phyloP scores from a whole-genome alignment of 2,888 invertebrate species.

The Cryptus armator region DNA sequence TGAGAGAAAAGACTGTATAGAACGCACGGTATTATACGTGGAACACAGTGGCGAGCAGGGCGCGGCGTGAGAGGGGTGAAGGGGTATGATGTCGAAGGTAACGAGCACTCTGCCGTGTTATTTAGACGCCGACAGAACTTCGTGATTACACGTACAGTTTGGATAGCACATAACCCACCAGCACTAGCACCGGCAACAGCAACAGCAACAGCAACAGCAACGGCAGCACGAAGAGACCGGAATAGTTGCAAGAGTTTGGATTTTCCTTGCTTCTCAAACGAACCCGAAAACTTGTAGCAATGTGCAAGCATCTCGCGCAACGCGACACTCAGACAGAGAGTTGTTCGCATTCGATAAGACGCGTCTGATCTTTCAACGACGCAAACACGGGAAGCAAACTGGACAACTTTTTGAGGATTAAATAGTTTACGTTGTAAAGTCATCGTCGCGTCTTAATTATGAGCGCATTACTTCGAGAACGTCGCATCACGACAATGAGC shows the following conservation, averaged over 20 bases:
- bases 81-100: conserved; percentile 42
- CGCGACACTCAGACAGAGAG: conserved; percentile 19
- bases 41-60: neutral
- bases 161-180: conserved; percentile 18
- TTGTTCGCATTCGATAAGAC: conserved; percentile 36
- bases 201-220: neutral
- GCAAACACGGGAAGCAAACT: conserved; percentile 4
- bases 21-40: conserved; percentile 9
- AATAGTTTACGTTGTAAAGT: neutral
- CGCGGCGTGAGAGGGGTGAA: neutral
- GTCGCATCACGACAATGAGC: neutral
- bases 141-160: conserved; percentile 50
- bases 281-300: conserved; percentile 53
- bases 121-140: conserved; percentile 47
- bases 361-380: conserved; percentile 1
- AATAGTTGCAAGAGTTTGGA: conserved; percentile 35
- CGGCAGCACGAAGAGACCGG: neutral
- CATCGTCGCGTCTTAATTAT: neutral
- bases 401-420: neutral
- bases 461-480: neutral
- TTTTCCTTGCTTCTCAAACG: conserved; percentile 60
- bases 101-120: conserved; percentile 54
- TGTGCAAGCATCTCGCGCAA: neutral
- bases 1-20: neutral
- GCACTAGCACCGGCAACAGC: neutral